A percentile compares a stretch with the other conserved stretches of the same genome.
Conservation (phyloP, 2,113 vertebrate genomes). For the Corythoichthys haematopterus region DNA sequence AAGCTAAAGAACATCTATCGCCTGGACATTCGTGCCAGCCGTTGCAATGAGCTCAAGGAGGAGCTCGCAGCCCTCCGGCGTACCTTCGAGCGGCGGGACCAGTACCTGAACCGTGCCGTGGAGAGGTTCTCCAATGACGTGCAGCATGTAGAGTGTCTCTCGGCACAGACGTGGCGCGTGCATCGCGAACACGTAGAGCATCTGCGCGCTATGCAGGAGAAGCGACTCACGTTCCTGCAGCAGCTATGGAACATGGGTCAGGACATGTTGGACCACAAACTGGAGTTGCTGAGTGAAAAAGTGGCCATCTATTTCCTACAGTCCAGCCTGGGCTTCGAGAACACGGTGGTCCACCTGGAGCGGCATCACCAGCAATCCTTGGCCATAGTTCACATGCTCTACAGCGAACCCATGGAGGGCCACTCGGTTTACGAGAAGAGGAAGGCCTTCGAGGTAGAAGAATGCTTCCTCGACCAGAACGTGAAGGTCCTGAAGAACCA, state of each 20-base stretch:
- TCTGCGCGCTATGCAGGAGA: slow-evolving; percentile 1
- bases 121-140: not conserved
- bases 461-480: slow-evolving; percentile 6
- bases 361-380: slow-evolving; percentile 2
- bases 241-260: slow-evolving; percentile 3
- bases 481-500: slow-evolving; percentile 10
- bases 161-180: not conserved
- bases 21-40: not conserved
- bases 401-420: slow-evolving; percentile 9
- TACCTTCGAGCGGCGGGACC: slow-evolving; percentile 1
- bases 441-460: slow-evolving; percentile 6
- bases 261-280: not conserved
- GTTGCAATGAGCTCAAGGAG: slow-evolving; percentile 3
- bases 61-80: not conserved
- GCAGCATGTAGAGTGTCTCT: not conserved
- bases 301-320: not conserved
- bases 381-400: slow-evolving; percentile 2
- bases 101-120: not conserved
- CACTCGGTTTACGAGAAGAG: slow-evolving; percentile 6
- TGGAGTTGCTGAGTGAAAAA: slow-evolving; percentile 1
- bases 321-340: not conserved
- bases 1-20: not conserved
- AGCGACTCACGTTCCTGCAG: not conserved
- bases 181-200: not conserved
- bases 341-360: slow-evolving; percentile 2